Conservation (phyloP, 2,113 vertebrate genomes). For the Alosa alosa region DNA sequence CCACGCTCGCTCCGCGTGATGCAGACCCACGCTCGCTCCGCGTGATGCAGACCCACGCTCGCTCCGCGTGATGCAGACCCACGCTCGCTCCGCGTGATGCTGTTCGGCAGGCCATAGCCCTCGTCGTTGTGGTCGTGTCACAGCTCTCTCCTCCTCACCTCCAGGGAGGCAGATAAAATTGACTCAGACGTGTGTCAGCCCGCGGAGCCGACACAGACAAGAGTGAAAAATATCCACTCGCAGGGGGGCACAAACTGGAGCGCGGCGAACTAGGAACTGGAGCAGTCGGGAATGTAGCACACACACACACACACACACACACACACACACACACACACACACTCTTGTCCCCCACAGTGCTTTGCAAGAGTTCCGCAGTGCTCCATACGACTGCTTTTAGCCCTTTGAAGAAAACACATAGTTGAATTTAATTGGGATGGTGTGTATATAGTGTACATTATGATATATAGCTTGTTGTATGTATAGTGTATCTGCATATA, state of each 20-base stretch:
- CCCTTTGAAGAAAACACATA: not conserved
- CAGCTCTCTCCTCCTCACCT: not conserved
- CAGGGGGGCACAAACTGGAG: conserved; percentile 4
- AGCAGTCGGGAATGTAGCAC: not conserved
- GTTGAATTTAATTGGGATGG: not conserved
- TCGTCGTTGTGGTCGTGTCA: not conserved
- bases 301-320: not conserved
- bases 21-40: too few relatives aligned
- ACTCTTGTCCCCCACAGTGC: not conserved
- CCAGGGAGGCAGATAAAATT: not conserved
- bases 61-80: too few relatives aligned
- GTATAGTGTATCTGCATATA: not conserved
- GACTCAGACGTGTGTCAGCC: too few relatives aligned
- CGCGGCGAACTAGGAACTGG: not conserved
- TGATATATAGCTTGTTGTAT: too few relatives aligned
- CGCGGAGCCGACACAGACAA: not conserved
- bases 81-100: too few relatives aligned
- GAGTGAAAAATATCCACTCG: not conserved
- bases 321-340: not conserved
- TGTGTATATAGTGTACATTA: too few relatives aligned
- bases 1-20: too few relatives aligned
- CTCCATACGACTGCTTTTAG: not conserved
- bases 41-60: too few relatives aligned
- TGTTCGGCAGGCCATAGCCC: too few relatives aligned
- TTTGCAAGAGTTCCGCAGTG: not conserved